phyloP scores from a whole-genome alignment of 2,797 vertebrate genomes.

The Molossus alvarezi region DNA sequence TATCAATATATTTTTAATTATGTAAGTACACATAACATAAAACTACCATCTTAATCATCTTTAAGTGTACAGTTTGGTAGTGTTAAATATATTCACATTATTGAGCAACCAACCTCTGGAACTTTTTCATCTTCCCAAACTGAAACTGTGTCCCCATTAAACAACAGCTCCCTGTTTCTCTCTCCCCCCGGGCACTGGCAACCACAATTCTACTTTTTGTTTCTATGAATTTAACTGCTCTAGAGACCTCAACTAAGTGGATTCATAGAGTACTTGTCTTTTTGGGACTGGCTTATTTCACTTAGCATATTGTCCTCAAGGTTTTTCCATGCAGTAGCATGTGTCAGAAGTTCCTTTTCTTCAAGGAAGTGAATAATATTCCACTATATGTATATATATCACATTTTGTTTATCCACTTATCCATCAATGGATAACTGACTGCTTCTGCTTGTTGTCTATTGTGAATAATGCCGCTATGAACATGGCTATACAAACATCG shows the following conservation, averaged over 20 bases:
- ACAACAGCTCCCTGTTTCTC: not conserved
- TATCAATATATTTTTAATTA: not conserved
- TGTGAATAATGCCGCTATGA: not conserved
- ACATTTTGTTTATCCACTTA: not conserved
- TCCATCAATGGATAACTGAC: not conserved
- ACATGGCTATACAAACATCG: not conserved
- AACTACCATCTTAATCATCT: not conserved
- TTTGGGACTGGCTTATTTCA: slow-evolving; percentile 1
- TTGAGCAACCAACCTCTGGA: not conserved
- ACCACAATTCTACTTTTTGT: not conserved
- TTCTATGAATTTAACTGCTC: not conserved
- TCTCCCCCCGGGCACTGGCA: no score
- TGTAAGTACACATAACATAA: not conserved
- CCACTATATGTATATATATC: not conserved
- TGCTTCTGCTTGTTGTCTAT: not conserved
- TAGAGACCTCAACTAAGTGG: not conserved
- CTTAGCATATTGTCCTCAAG: not conserved
- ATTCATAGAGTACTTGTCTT: not conserved
- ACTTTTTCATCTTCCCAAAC: not conserved
- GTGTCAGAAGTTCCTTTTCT: slow-evolving; percentile 7
- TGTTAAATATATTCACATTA: not conserved
- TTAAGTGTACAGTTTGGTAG: not conserved
- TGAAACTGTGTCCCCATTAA: not conserved
- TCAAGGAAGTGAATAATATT: not conserved
- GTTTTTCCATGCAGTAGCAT: not conserved